Percentiles rank a stretch among this genome's conserved stretches.
These are phyloP conservation scores for Strongylocentrotus purpuratus DNA, from an alignment of 35 echinoderm and acorn worm genomes.

Conservation along the genomic window DNA sequence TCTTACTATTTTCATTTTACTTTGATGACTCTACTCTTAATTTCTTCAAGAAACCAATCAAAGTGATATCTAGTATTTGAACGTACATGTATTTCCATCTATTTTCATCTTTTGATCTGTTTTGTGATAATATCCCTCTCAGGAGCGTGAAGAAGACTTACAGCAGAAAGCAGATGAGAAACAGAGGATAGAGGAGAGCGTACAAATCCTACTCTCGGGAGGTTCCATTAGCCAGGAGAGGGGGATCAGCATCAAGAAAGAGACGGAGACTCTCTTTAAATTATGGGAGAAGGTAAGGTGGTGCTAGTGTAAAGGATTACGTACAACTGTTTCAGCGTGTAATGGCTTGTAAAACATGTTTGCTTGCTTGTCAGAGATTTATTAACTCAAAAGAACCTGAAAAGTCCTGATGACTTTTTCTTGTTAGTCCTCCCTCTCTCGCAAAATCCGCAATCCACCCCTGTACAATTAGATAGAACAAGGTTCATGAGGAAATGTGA, in stretches of 20 bases:
- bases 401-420: too few species aligned
- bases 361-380: too few species aligned
- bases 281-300: conserved; percentile 66
- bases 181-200: conserved; percentile 47
- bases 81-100: too few species aligned
- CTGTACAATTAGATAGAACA: too few species aligned
- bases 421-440: too few species aligned
- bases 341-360: background rate
- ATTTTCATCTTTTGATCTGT: too few species aligned
- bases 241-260: conserved; percentile 60
- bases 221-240: conserved; percentile 57
- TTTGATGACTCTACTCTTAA: too few species aligned
- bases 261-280: conserved; percentile 58
- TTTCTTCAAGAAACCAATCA: too few species aligned
- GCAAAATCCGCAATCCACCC: too few species aligned
- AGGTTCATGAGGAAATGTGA: background rate
- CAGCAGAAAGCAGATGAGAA: conserved; percentile 2
- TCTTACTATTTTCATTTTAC: too few species aligned
- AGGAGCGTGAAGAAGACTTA: conserved; percentile 40
- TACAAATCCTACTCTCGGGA: conserved; percentile 61
- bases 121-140: background rate
- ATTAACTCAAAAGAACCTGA: too few species aligned
- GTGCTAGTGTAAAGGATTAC: background rate
- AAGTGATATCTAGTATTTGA: too few species aligned
- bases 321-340: background rate